Conservation (phyloP, 1,140 invertebrate species). For the Calliopsis andreniformis region DNA sequence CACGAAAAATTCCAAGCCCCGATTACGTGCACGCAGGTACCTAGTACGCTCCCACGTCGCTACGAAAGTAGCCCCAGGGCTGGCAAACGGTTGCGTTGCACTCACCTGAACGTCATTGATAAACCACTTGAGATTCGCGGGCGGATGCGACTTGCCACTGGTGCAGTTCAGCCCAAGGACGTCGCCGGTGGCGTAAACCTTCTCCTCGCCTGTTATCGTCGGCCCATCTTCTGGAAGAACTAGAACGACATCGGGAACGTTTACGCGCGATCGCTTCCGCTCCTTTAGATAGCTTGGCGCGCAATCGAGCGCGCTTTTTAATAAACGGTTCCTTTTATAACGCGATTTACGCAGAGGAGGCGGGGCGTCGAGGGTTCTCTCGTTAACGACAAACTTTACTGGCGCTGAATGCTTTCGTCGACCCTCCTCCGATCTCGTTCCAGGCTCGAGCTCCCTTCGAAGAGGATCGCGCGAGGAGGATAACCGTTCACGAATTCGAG, state of each 20-base stretch:
- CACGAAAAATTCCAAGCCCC: too few relatives aligned
- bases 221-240: slow-evolving; percentile 89
- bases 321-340: slow-evolving; percentile 43
- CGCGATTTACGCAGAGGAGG: slow-evolving; percentile 20
- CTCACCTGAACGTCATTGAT: slow-evolving; percentile 90
- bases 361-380: slow-evolving; percentile 16
- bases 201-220: slow-evolving; percentile 89
- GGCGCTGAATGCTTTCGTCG: slow-evolving; percentile 48
- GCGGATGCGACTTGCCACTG: slow-evolving; percentile 89
- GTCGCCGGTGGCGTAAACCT: slow-evolving; percentile 90
- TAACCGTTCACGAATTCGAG: not conserved
- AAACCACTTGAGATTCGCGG: slow-evolving; percentile 89
- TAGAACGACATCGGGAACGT: slow-evolving; percentile 77
- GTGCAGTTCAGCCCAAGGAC: slow-evolving; percentile 92
- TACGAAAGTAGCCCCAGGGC: too few relatives aligned
- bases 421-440: slow-evolving; percentile 28
- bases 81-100: not conserved
- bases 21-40: too few relatives aligned
- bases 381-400: slow-evolving; percentile 57
- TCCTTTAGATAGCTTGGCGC: not conserved
- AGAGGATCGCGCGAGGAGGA: not conserved
- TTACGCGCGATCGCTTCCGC: slow-evolving; percentile 12
- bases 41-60: too few relatives aligned
- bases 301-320: slow-evolving; percentile 15
- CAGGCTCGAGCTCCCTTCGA: slow-evolving; percentile 8